phyloP scores from a whole-genome alignment of 2,113 vertebrate species.

The Pseudolaguvia tuberculata region DNA sequence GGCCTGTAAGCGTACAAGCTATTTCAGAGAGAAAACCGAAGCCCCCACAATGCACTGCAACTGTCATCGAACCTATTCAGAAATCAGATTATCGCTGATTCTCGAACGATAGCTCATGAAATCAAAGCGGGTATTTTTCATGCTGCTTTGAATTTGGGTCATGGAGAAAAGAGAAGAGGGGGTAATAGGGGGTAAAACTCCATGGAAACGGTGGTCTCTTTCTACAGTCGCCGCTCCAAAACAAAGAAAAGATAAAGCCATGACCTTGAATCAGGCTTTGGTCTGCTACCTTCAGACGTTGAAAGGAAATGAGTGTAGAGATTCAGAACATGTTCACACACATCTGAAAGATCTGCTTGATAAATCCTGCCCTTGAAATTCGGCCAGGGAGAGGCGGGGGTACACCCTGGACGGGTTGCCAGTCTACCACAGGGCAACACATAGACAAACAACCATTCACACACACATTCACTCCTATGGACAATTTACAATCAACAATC shows the following conservation, averaged over 20 bases:
- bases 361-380: conserved; percentile 14
- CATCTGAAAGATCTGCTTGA: not conserved
- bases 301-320: not conserved
- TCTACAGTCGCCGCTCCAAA: not conserved
- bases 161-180: not conserved
- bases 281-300: not conserved
- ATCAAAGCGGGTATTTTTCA: not conserved
- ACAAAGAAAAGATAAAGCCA: not conserved
- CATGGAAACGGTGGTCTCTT: conserved; percentile 26
- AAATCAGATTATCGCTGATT: not conserved
- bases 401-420: too few relatives aligned
- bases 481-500: too few relatives aligned
- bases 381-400: conserved; percentile 1
- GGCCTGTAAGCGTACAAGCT: conserved; percentile 19
- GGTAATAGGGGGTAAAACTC: conserved; percentile 16
- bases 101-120: not conserved
- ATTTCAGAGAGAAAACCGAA: not conserved
- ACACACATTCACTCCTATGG: too few relatives aligned
- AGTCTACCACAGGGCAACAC: too few relatives aligned
- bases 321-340: conserved; percentile 7
- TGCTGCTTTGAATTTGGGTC: not conserved
- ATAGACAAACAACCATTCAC: too few relatives aligned
- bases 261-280: conserved; percentile 29
- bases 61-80: not conserved
- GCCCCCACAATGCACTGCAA: not conserved